phyloP scores from a whole-genome alignment of 2,888 invertebrate genomes.

The Aphodius granarius region DNA sequence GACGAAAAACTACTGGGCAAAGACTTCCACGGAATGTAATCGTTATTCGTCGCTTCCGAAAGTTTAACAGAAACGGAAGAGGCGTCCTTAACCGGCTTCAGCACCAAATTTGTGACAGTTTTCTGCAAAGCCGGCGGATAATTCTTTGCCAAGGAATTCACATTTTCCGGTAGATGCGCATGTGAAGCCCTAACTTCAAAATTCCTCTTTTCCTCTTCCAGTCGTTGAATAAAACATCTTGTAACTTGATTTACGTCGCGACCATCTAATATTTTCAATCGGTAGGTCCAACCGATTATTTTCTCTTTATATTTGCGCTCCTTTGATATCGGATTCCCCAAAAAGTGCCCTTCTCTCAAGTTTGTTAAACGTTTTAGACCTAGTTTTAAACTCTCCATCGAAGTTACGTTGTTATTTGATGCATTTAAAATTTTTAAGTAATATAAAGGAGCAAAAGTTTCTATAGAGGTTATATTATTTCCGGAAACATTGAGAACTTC shows the following conservation, averaged over 20 bases:
- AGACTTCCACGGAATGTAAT: slow-evolving; percentile 32
- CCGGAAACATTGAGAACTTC: slow-evolving; percentile 59
- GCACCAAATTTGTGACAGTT: slow-evolving; percentile 47
- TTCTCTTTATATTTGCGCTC: slow-evolving; percentile 68
- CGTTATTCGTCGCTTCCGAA: neutral
- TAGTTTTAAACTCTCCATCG: slow-evolving; percentile 57
- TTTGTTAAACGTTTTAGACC: slow-evolving; percentile 59
- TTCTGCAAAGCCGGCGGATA: slow-evolving; percentile 48
- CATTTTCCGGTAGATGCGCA: neutral
- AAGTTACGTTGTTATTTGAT: slow-evolving; percentile 52
- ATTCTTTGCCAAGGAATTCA: slow-evolving; percentile 46
- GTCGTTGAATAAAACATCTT: slow-evolving; percentile 63
- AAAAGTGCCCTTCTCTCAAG: slow-evolving; percentile 61
- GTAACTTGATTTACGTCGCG: slow-evolving; percentile 61
- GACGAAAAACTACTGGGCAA: slow-evolving; percentile 15
- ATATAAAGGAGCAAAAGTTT: neutral
- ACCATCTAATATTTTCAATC: slow-evolving; percentile 62
- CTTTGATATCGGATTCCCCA: slow-evolving; percentile 66
- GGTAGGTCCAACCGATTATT: slow-evolving; percentile 63
- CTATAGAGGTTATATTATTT: slow-evolving; percentile 57
- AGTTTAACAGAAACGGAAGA: neutral
- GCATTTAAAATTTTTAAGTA: slow-evolving; percentile 10
- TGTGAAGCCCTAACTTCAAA: slow-evolving; percentile 2
- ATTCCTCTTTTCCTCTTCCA: slow-evolving; percentile 58
- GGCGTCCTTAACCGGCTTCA: slow-evolving; percentile 32